Conservation (phyloP, 2,113 vertebrate genomes). For the Thymallus thymallus region DNA sequence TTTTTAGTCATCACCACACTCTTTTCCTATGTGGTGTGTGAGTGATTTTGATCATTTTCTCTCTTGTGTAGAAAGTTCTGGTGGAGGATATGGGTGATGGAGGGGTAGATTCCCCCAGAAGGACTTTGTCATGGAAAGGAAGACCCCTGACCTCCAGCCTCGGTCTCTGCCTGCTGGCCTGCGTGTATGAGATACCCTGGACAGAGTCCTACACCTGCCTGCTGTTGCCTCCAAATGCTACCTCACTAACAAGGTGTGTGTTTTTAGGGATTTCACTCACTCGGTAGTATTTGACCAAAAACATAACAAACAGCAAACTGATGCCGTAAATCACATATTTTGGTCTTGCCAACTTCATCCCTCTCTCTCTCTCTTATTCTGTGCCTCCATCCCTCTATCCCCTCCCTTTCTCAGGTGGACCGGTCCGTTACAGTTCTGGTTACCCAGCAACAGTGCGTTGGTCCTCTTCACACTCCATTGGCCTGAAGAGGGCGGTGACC, state of each 20-base stretch:
- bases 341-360: background rate
- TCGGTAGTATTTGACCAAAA: too few relatives aligned
- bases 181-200: slow-evolving; percentile 74
- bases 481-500: slow-evolving; percentile 82
- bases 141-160: slow-evolving; percentile 42
- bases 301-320: too few relatives aligned
- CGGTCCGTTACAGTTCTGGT: slow-evolving; percentile 90
- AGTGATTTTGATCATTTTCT: too few relatives aligned
- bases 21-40: background rate
- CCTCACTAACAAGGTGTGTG: slow-evolving; percentile 89
- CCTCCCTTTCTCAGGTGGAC: slow-evolving; percentile 79
- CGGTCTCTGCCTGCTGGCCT: slow-evolving; percentile 76
- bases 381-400: background rate
- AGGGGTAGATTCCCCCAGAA: slow-evolving; percentile 78
- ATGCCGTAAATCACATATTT: too few relatives aligned
- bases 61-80: slow-evolving; percentile 73
- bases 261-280: background rate
- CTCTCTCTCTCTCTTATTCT: too few relatives aligned
- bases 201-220: slow-evolving; percentile 82
- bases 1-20: too few relatives aligned
- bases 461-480: slow-evolving; percentile 89
- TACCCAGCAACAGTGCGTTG: slow-evolving; percentile 94
- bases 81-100: slow-evolving; percentile 62
- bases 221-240: slow-evolving; percentile 91
- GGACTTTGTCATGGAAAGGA: slow-evolving; percentile 77